phyloP scores from a whole-genome alignment of 2,797 vertebrate genomes.

The Peromyscus eremicus region DNA sequence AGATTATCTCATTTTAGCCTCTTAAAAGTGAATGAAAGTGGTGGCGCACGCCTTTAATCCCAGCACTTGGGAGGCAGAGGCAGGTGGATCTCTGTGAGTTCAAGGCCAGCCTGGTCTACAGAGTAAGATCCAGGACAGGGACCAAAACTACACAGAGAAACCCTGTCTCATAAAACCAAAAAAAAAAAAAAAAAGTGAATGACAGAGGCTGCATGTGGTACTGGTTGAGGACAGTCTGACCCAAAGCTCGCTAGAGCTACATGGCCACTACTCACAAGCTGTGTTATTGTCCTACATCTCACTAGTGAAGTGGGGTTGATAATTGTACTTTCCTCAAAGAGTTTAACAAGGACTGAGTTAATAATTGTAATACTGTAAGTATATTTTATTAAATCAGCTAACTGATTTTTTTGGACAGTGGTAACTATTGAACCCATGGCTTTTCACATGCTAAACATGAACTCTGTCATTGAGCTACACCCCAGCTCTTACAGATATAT shows the following conservation, averaged over 20 bases:
- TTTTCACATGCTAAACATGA: background rate
- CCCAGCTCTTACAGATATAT: background rate
- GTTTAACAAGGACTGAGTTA: background rate
- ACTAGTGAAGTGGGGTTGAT: background rate
- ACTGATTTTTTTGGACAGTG: background rate
- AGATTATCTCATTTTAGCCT: background rate
- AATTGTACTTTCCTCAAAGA: background rate
- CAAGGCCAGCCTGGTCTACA: too few species aligned
- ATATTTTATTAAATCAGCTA: slow-evolving; percentile 13
- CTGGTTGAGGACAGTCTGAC: background rate
- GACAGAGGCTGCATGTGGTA: background rate
- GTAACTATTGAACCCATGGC: background rate
- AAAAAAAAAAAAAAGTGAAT: background rate
- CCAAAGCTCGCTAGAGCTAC: background rate
- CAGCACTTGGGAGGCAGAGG: too few species aligned
- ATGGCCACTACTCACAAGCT: background rate
- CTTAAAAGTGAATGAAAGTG: background rate
- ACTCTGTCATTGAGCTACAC: background rate
- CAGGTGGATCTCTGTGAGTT: too few species aligned
- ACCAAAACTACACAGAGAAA: too few species aligned
- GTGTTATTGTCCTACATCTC: background rate
- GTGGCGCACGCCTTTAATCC: too few species aligned
- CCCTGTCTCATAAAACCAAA: too few species aligned
- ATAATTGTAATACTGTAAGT: slow-evolving; percentile 27
- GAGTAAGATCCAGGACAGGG: too few species aligned